A percentile compares a stretch with the other conserved stretches of the same genome.
Evolutionary conservation across 23 tunicate species (phyloP).

Genomic region (Oikopleura vanhoeffeni): DNA sequence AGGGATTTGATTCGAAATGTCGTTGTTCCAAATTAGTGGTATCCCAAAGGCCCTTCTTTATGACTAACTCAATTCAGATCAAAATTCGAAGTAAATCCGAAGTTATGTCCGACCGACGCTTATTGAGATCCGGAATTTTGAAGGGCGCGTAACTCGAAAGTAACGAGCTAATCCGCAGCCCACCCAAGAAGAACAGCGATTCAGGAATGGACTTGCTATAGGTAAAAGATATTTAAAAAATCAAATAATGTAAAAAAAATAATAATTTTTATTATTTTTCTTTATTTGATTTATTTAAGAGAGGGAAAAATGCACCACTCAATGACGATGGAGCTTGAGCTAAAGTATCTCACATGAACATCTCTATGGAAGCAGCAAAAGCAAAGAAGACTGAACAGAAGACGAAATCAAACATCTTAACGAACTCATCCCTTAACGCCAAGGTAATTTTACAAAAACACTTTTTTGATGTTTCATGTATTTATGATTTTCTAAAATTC

Average conservation of each 20-base stretch:
- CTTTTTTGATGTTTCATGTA: not conserved
- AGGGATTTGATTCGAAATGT: conserved; percentile 88
- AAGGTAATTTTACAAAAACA: not conserved
- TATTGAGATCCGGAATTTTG: no score
- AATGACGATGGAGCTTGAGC: conserved; percentile 67
- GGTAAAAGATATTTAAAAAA: not conserved
- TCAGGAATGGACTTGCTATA: conserved; percentile 10
- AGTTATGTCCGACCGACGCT: not conserved
- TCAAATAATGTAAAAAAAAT: not conserved
- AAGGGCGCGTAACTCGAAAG: conserved; percentile 43
- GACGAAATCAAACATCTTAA: conserved; percentile 92
- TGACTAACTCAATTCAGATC: not conserved
- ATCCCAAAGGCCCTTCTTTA: not conserved
- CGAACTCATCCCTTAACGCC: conserved; percentile 31
- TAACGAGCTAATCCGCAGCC: not conserved
- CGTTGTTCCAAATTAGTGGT: not conserved
- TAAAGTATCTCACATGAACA: conserved; percentile 74
- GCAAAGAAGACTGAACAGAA: conserved; percentile 63
- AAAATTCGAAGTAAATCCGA: not conserved
- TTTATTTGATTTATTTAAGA: conserved; percentile 31
- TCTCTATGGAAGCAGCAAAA: conserved; percentile 62
- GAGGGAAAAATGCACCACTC: conserved; percentile 50
- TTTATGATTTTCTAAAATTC: not conserved
- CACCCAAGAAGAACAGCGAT: not conserved
- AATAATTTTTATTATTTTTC: no score